Base-by-base conservation (phyloP, 1,140 invertebrate genomes). In the Mizuhopecten yessoensis region DNA sequence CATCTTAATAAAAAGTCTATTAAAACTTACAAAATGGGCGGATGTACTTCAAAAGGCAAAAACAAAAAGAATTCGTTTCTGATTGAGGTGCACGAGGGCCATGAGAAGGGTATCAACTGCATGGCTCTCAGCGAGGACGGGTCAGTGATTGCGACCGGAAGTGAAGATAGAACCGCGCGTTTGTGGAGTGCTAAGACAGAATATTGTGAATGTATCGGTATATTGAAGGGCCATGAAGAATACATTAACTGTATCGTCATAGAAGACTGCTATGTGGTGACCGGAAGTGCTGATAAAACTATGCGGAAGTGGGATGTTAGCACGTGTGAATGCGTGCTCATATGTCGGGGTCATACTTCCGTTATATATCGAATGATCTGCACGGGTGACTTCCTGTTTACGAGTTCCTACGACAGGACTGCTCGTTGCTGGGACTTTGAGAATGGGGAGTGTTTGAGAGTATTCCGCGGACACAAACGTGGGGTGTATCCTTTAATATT, bases 281-380 rank as follows among this genome's bases (percentile, higher is more conserved):
- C 97, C 20, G 97, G 97, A 90, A 96, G 97, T 87, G 97, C 97
- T 9, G 97, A 97, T 94, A 96, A 96, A 89, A 97, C 97, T 15
- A 95, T 97, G 42, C 94, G 97, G 87, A 97, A 97, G 94, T 97
- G 97, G 97, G 96, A 97, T 93, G 97, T 97, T 45, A 96, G 96
- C 88, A 96, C 96, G 36, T 97, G 96, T 88, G 96, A 97, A 90
- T 97, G 97, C 91, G 90, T 97, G 23, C 94, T 96, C 34, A 95
- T 97, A 9, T 96, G 97, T 91, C 93, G 93, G 13, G 97, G 97
- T 39, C 97, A 97, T 94, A 96, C 93, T 9, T 96, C 97, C 11
- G 95, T 97, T 3, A 96, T 97, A 10, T 97, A 97, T 90, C 95
- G 97, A 17, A 95, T 97, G 86, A 96, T 97, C n/a, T 97, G 97